A percentile compares a stretch with the other conserved stretches of the same genome.
phyloP scores from a whole-genome alignment of 2,113 vertebrate species.

The Suncus etruscus region DNA sequence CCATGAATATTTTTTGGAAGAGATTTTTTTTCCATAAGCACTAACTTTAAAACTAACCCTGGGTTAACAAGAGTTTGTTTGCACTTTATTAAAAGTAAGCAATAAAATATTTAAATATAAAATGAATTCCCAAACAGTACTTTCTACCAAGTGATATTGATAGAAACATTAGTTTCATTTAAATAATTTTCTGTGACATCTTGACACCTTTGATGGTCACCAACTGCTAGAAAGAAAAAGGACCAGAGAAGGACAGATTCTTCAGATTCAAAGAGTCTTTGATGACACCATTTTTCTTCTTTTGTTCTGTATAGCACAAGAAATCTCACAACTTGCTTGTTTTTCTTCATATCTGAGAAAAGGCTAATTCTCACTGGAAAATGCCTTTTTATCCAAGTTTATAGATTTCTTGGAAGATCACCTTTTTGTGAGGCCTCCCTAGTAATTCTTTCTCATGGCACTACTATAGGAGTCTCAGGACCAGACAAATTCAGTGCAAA shows the following conservation, averaged over 20 bases:
- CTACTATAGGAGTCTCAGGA: neutral
- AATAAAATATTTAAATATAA: slow-evolving; percentile 57
- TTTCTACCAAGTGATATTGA: neutral
- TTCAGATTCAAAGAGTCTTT: slow-evolving; percentile 37
- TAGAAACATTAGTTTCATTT: neutral
- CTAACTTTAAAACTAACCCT: slow-evolving; percentile 34
- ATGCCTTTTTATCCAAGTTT: neutral
- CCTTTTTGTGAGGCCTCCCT: slow-evolving; percentile 5
- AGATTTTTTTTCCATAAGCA: slow-evolving; percentile 54
- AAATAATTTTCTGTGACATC: neutral
- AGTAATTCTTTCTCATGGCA: neutral
- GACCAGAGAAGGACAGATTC: slow-evolving; percentile 15
- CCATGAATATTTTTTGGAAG: neutral
- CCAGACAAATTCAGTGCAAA: slow-evolving; percentile 11
- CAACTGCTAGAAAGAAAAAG: neutral
- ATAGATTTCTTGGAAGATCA: neutral
- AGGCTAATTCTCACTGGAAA: neutral
- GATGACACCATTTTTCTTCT: slow-evolving; percentile 27
- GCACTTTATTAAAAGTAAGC: slow-evolving; percentile 50
- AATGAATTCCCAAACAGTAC: slow-evolving; percentile 3
- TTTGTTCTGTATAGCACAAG: neutral
- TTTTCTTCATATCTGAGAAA: slow-evolving; percentile 13
- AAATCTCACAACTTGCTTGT: slow-evolving; percentile 17
- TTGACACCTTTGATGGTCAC: neutral
- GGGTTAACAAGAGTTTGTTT: slow-evolving; percentile 12